Base-by-base conservation (phyloP, 2,113 vertebrate genomes). In the Oryzias melastigma region DNA sequence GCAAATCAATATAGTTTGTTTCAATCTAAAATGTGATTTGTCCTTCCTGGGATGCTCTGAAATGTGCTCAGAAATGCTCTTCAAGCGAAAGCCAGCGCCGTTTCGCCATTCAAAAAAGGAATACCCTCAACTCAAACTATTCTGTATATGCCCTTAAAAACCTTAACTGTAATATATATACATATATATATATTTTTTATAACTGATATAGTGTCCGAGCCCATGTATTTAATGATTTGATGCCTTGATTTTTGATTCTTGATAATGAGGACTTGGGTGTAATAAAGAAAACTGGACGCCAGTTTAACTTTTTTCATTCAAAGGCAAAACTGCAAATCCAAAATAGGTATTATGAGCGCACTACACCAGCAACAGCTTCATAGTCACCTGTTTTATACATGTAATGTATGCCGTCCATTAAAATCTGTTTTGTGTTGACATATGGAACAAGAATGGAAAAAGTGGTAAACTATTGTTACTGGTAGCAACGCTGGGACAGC, bases 131-230 rank as follows among this genome's bases (percentile, higher is more conserved):
- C 59, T 58, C 80, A 57, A 82, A 77, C 50, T 60, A 75, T 53
- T 22, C 75, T 83, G 65, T 85, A 76, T 82, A 85, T 87, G 76
- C 77, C 85, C 87, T 74, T 63, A 72, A 85, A 89, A 83, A 81
- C 72, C 77, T 67, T 71, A 77, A 73, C 82, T 90, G 87, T 87
- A 85, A 90, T 71, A 91, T 91, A 89, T 87, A 87, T 87, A 35
- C 35, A 35, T 35, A 83, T 91, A 82, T 91, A 82, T 87, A 82
- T 91, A 84, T 93, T 91, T 93, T 93, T 91, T 93, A 85, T 92
- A 92, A 88, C 79, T 88, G 62, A 87, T 87, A 84, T 77, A 85
- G 82, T 87, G 82, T 79, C 69, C 72, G 64, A 69, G 60, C 84
- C 80, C 85, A 81, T 81, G 69, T 82, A 61, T 81, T 87, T 79